Conservation (phyloP, 2,888 invertebrate genomes). For the Mesodorylaimus sp. region DNA sequence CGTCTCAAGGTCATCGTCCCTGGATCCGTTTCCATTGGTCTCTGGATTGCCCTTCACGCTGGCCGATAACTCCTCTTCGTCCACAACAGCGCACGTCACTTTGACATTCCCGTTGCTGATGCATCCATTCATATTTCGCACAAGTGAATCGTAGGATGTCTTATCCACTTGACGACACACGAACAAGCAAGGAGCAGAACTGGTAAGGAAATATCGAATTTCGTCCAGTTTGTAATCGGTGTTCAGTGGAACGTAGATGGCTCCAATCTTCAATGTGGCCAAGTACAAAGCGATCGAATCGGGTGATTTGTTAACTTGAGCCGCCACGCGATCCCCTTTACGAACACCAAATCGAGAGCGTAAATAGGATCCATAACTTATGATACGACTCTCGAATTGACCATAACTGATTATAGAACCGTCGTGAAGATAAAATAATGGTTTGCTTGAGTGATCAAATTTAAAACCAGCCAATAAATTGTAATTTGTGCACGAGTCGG, state of each 20-base stretch:
- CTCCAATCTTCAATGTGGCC: slow-evolving; percentile 20
- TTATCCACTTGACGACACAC: slow-evolving; percentile 18
- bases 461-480: too few relatives aligned
- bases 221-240: slow-evolving; percentile 25
- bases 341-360: background rate
- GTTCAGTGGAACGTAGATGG: slow-evolving; percentile 17
- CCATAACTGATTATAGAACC: background rate
- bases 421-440: background rate
- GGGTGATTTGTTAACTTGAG: slow-evolving; percentile 17
- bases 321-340: slow-evolving; percentile 9
- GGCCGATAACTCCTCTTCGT: background rate
- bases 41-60: too few relatives aligned
- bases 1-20: too few relatives aligned
- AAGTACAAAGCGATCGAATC: slow-evolving; percentile 24
- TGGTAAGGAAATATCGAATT: slow-evolving; percentile 25
- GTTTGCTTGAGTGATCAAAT: too few relatives aligned
- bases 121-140: too few relatives aligned
- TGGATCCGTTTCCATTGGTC: too few relatives aligned
- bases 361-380: background rate
- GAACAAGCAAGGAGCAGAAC: slow-evolving; percentile 22
- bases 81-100: background rate
- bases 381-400: background rate
- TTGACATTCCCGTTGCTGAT: too few relatives aligned
- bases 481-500: too few relatives aligned
- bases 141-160: slow-evolving; percentile 11